These are phyloP conservation scores for Pedetes capensis DNA, from an alignment of 2,113 vertebrate genomes.

Conservation along the genomic window DNA sequence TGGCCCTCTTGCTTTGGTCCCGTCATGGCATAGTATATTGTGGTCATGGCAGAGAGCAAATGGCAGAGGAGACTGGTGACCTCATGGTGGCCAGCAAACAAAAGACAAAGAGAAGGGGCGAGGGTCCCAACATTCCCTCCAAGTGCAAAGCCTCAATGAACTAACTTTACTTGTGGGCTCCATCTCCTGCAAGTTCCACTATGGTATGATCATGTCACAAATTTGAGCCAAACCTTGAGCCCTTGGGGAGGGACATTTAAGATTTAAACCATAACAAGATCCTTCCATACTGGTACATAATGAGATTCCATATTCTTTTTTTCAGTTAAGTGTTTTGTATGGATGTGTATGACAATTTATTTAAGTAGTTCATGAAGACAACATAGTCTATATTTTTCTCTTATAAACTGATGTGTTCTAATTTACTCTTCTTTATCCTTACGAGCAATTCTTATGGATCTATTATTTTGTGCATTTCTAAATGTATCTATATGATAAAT, in stretches of 20 bases:
- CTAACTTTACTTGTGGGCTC: neutral
- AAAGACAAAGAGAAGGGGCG: neutral
- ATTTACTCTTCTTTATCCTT: neutral
- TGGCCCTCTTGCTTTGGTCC: neutral
- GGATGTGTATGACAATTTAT: neutral
- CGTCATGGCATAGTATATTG: no score
- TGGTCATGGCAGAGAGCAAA: neutral
- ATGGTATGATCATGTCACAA: no score
- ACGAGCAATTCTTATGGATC: neutral
- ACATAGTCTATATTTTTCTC: neutral
- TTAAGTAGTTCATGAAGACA: neutral
- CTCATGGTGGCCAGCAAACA: neutral
- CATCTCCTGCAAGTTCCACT: no score
- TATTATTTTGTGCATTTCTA: conserved; percentile 3
- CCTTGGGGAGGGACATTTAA: neutral
- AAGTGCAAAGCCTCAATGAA: no score
- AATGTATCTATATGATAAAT: neutral
- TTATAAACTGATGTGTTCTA: neutral
- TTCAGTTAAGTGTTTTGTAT: neutral
- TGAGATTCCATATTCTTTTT: neutral
- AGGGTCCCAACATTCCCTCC: neutral
- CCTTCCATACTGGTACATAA: neutral
- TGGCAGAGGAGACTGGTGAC: neutral
- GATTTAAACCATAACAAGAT: neutral
- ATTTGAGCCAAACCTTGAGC: neutral